Percentiles rank a stretch among this genome's conserved stretches.
Conservation (phyloP, 2,797 vertebrate genomes). For the Siniperca obscura region DNA sequence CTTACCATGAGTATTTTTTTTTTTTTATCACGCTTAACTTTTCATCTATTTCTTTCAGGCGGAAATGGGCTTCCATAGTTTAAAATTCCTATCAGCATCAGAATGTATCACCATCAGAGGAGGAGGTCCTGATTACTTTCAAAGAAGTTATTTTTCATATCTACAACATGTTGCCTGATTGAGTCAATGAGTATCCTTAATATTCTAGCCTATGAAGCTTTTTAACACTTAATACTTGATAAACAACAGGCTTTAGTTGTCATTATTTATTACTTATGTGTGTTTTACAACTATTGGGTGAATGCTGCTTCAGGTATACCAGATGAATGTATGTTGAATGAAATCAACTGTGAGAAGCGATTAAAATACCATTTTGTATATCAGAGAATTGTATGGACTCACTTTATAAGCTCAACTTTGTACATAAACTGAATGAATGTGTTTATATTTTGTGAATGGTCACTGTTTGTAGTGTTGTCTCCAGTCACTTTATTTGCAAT, state of each 20-base stretch:
- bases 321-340: conserved; percentile 52
- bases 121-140: background rate
- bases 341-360: conserved; percentile 49
- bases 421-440: conserved; percentile 74
- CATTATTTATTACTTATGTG: conserved; percentile 67
- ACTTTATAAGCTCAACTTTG: conserved; percentile 68
- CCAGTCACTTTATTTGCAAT: conserved; percentile 36
- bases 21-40: background rate
- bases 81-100: background rate
- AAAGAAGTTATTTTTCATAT: background rate
- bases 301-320: conserved; percentile 42
- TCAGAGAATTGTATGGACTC: conserved; percentile 63
- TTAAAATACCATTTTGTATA: conserved; percentile 58
- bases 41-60: background rate
- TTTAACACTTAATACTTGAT: conserved; percentile 51
- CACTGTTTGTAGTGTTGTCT: conserved; percentile 47
- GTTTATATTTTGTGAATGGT: conserved; percentile 68
- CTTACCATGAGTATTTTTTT: background rate
- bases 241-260: conserved; percentile 36
- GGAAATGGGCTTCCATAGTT: background rate
- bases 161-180: conserved; percentile 2
- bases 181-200: background rate
- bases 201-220: conserved; percentile 24
- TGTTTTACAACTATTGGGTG: conserved; percentile 49
- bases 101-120: background rate